Evolutionary conservation across 2,888 invertebrate species (phyloP).

Genomic region (Sisyra nigra): DNA sequence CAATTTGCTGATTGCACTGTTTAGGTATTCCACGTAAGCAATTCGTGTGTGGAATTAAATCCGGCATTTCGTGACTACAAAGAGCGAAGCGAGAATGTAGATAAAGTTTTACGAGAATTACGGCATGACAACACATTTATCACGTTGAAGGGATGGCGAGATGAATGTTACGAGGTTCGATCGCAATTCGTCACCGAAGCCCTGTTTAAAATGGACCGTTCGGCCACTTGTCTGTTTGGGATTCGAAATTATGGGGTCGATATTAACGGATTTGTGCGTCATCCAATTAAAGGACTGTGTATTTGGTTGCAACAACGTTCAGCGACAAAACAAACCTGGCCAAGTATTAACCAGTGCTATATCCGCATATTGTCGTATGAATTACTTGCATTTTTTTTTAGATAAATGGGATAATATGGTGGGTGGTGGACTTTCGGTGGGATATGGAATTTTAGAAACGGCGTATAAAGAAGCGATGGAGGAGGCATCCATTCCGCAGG

Average conservation of each 20-base stretch:
- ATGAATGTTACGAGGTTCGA: slow-evolving; percentile 89
- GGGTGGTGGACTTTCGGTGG: slow-evolving; percentile 81
- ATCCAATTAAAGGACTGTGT: slow-evolving; percentile 70
- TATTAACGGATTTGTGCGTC: slow-evolving; percentile 81
- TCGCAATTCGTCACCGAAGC: slow-evolving; percentile 47
- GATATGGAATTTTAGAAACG: slow-evolving; percentile 75
- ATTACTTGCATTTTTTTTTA: slow-evolving; percentile 17
- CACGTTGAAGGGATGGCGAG: slow-evolving; percentile 80
- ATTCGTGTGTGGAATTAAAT: slow-evolving; percentile 64
- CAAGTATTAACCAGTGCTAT: slow-evolving; percentile 33
- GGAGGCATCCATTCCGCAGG: slow-evolving; percentile 77
- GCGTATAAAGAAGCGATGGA: slow-evolving; percentile 88
- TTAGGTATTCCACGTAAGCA: slow-evolving; percentile 54
- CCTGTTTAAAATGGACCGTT: slow-evolving; percentile 70
- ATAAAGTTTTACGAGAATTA: slow-evolving; percentile 61
- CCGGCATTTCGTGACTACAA: slow-evolving; percentile 76
- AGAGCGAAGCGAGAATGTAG: slow-evolving; percentile 62
- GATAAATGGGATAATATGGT: slow-evolving; percentile 92
- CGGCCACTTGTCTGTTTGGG: slow-evolving; percentile 86
- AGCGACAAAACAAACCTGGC: slow-evolving; percentile 87
- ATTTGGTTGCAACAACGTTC: slow-evolving; percentile 89
- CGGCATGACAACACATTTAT: slow-evolving; percentile 59
- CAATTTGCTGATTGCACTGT: slow-evolving; percentile 9
- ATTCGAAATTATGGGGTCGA: slow-evolving; percentile 89
- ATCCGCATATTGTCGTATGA: not conserved